A percentile compares a stretch with the other conserved stretches of the same genome.
phyloP scores from a whole-genome alignment of 1,140 invertebrate genomes.

The Musca vetustissima region DNA sequence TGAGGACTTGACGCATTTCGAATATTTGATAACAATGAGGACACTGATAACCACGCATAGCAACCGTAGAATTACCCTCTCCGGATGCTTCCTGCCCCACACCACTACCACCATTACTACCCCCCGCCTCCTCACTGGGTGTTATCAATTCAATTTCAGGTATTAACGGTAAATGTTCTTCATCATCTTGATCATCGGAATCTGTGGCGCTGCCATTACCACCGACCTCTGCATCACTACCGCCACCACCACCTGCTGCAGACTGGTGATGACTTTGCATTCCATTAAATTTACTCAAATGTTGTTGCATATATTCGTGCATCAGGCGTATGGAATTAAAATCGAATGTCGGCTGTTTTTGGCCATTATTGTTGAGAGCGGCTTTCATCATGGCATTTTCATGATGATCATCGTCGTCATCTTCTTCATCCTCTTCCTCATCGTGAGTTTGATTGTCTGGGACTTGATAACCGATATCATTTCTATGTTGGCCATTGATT shows the following conservation, averaged over 20 bases:
- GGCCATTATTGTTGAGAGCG: background rate
- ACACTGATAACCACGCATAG: conserved; percentile 44
- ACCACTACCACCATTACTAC: conserved; percentile 16
- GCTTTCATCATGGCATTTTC: conserved; percentile 9
- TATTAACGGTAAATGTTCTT: conserved; percentile 47
- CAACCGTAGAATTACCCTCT: background rate
- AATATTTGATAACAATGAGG: conserved; percentile 50
- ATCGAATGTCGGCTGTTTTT: conserved; percentile 38
- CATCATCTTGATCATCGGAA: conserved; percentile 31
- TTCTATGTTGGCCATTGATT: conserved; percentile 7
- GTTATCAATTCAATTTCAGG: conserved; percentile 52
- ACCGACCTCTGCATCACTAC: conserved; percentile 24
- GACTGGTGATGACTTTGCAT: conserved; percentile 5
- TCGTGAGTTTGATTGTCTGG: background rate
- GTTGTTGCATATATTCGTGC: conserved; percentile 53
- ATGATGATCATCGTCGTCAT: conserved; percentile 23
- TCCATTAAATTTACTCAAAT: conserved; percentile 47
- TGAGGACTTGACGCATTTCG: conserved; percentile 52
- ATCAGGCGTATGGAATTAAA: conserved; percentile 49
- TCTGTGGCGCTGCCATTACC: conserved; percentile 35
- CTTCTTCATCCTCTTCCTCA: background rate
- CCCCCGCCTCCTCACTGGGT: conserved; percentile 38
- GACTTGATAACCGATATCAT: no score
- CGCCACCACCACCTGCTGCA: conserved; percentile 7
- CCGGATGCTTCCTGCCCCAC: background rate